These are phyloP conservation scores for Haplotaxodon microlepis DNA, from an alignment of 2,113 vertebrate species.

Conservation along the genomic window DNA sequence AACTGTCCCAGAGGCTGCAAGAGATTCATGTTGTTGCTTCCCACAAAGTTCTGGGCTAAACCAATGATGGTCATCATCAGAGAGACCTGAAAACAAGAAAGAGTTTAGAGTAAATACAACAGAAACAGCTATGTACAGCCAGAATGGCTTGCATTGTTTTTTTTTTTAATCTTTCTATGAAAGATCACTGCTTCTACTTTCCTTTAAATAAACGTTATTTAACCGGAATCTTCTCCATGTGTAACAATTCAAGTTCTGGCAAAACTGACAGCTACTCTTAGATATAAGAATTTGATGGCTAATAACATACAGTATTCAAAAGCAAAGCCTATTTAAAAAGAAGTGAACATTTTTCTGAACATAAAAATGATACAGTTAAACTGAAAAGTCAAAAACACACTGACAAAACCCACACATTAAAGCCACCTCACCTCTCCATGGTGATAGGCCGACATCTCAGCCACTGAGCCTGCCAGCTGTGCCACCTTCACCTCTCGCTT, in stretches of 20 bases:
- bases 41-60: constrained; percentile 95
- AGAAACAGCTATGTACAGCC: background rate
- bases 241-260: background rate
- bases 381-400: background rate
- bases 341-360: background rate
- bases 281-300: background rate
- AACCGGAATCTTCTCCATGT: fast-evolving
- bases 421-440: constrained; percentile 87
- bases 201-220: background rate
- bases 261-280: background rate
- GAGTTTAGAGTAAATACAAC: background rate
- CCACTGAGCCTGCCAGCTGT: constrained; percentile 94
- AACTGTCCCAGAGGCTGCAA: constrained; percentile 94
- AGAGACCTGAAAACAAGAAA: constrained; percentile 68
- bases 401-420: background rate
- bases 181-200: background rate
- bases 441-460: constrained; percentile 98
- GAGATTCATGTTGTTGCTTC: constrained; percentile 96
- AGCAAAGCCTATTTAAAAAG: background rate
- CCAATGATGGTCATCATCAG: constrained; percentile 97
- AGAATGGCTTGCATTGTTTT: background rate
- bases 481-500: constrained; percentile 97
- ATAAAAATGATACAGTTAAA: background rate
- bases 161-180: background rate
- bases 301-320: background rate